Percentiles rank a stretch among this genome's conserved stretches.
These are phyloP conservation scores for Numenius phaeopus DNA, from an alignment of 2,797 vertebrate genomes.

Conservation along the genomic window DNA sequence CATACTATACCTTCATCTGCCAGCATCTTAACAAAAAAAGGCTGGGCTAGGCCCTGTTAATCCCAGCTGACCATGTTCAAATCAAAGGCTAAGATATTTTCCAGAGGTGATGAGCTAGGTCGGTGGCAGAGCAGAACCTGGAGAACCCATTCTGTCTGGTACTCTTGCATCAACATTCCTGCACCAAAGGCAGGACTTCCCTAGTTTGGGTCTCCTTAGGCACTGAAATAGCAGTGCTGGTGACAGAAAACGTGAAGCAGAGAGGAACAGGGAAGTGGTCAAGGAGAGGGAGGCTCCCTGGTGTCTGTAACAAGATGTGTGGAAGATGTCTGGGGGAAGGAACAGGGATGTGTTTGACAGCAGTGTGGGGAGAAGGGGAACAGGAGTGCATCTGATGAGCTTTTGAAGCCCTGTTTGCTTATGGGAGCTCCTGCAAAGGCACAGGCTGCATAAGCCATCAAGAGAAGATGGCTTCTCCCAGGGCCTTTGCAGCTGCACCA, in stretches of 20 bases:
- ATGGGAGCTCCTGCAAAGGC: constrained; percentile 38
- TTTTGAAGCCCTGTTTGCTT: constrained; percentile 41
- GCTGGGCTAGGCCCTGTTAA: neutral
- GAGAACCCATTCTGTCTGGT: neutral
- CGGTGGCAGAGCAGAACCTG: neutral
- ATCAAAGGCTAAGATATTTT: neutral
- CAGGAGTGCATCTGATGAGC: neutral
- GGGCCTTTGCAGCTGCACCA: constrained; percentile 50
- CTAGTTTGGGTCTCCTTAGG: neutral
- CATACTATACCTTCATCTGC: neutral
- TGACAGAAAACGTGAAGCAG: neutral
- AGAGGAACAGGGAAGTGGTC: neutral
- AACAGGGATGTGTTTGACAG: neutral
- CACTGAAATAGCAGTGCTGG: neutral
- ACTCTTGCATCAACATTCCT: fast-evolving
- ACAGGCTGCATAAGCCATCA: constrained; percentile 45
- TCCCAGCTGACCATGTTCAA: neutral
- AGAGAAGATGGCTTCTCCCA: constrained; percentile 69
- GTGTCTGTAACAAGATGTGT: neutral
- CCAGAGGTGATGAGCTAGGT: neutral
- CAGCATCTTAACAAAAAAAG: neutral
- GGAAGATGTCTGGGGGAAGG: neutral
- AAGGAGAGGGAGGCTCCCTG: neutral
- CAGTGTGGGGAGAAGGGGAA: fast-evolving
- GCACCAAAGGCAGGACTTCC: neutral